Percentiles rank a stretch among this genome's conserved stretches.
Evolutionary conservation across 1,140 invertebrate species (phyloP).

Genomic region (Linepithema humile): DNA sequence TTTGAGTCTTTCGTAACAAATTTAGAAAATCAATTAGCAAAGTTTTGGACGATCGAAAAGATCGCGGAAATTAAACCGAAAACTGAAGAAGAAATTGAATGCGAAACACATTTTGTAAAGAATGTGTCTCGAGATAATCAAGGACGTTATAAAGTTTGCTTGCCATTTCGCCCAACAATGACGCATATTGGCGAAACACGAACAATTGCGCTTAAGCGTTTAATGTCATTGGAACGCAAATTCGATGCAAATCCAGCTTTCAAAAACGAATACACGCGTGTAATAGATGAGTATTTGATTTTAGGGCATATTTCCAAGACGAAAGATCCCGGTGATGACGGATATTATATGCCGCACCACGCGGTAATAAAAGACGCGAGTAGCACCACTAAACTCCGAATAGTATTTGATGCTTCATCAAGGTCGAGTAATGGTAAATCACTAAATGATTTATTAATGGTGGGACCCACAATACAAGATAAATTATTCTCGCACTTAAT

Average conservation of each 20-base stretch:
- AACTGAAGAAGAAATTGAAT: not conserved
- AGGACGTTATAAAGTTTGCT: not conserved
- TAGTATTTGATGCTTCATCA: slow-evolving; percentile 1
- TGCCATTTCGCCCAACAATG: not conserved
- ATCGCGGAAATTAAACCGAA: not conserved
- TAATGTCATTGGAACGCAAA: not conserved
- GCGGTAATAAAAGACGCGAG: not conserved
- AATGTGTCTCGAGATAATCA: not conserved
- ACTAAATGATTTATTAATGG: not conserved
- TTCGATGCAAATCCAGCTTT: not conserved
- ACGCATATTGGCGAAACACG: not conserved
- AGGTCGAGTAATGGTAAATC: not conserved
- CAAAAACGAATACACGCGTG: not conserved
- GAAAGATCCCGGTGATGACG: not conserved
- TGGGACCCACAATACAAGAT: slow-evolving; percentile 25
- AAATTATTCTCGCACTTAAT: slow-evolving; percentile 38
- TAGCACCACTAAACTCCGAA: not conserved
- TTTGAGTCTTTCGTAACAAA: not conserved
- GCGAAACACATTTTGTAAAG: not conserved
- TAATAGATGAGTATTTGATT: not conserved
- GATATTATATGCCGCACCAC: slow-evolving; percentile 8
- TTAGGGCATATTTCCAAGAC: not conserved
- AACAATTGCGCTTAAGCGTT: not conserved
- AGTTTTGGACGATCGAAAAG: not conserved
- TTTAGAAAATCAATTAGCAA: not conserved